These are phyloP conservation scores for Enteromius unitaeniatus DNA, from an alignment of 2,797 vertebrate species.

Conservation along the genomic window DNA sequence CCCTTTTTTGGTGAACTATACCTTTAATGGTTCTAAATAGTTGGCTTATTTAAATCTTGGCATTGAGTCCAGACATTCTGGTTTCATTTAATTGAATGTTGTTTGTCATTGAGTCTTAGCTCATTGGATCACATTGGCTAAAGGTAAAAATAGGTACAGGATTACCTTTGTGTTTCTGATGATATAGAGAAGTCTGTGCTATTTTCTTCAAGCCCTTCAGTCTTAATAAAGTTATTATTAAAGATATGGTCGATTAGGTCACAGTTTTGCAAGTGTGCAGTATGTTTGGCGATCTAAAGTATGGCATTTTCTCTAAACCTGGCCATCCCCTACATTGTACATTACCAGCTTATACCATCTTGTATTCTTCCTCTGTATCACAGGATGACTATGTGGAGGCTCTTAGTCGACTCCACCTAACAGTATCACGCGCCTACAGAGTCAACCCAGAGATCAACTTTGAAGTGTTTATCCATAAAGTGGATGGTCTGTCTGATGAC, in stretches of 20 bases:
- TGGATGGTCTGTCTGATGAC: constrained; percentile 97
- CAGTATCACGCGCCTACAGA: constrained; percentile 96
- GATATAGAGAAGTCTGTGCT: not conserved
- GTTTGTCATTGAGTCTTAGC: constrained; percentile 24
- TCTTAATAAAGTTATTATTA: not conserved
- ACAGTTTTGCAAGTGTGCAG: not conserved
- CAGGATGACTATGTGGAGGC: constrained; percentile 99
- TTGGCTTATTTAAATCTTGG: not conserved
- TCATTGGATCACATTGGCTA: not conserved
- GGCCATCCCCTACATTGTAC: too few species aligned
- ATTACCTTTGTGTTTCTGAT: constrained; percentile 1
- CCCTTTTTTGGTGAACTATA: not conserved
- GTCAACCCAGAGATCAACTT: constrained; percentile 99
- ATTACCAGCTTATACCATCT: not conserved
- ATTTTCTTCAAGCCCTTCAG: not conserved
- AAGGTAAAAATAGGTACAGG: not conserved
- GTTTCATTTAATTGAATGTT: constrained; percentile 32
- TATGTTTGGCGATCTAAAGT: not conserved
- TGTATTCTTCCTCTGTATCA: constrained; percentile 44
- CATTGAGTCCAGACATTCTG: constrained; percentile 17
- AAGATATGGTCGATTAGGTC: not conserved
- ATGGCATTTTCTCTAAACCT: not conserved
- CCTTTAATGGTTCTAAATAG: not conserved
- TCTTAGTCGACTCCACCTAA: constrained; percentile 94
- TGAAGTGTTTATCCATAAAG: constrained; percentile 99